Evolutionary conservation across 1,140 invertebrate genomes (phyloP), one percentile per base, ranked within the genome.

Genomic region (Thaumetopoea pityocampa): DNA sequence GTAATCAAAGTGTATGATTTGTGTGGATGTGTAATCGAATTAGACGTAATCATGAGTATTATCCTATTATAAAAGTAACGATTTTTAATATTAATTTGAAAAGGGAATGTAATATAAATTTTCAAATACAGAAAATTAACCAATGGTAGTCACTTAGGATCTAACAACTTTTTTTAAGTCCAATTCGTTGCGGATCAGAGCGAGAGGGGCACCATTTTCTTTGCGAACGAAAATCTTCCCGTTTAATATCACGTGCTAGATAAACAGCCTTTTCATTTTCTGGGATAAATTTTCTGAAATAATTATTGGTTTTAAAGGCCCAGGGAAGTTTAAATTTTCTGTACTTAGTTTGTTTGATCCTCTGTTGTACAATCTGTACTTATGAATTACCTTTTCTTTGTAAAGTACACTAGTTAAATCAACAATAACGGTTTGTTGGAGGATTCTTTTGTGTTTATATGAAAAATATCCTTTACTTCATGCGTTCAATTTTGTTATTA

Each of bases 391-490:
- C 10, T 27, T 37, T 16, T 37, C 23, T 10, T 27, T 37, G 1
- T 23, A 8, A n/a, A 33, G 11, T 2, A 23, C 19, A 12, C 17
- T 34, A 10, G 15, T 43, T 11, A 33, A 33, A 5, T 43, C 22
- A 16, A 34, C 23, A 17, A 43, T 27, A 5, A 33, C 20, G 2
- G 43, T 50, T 28, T 42, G 10, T 18, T 41, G n/a, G 33, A 30
- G 10, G 20, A 34, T 24, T 51, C 40, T 27, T 19, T 40, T 1
- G 43, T 27, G 12, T 9, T 41, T 7, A 54, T 37, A 7, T 46
- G 40, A 24, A 49, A 54, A 10, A 54, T 33, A 30, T 54, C 46
- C 14, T 28, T 49, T n/a, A 54, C 10, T 1, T 54, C 24, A 2
- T 23, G 4, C 1, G 30, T 28, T 41, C 30, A 8, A 54, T 29